Evolutionary conservation across 2,797 vertebrate genomes (phyloP).

Genomic region (Knipowitschia caucasica): DNA sequence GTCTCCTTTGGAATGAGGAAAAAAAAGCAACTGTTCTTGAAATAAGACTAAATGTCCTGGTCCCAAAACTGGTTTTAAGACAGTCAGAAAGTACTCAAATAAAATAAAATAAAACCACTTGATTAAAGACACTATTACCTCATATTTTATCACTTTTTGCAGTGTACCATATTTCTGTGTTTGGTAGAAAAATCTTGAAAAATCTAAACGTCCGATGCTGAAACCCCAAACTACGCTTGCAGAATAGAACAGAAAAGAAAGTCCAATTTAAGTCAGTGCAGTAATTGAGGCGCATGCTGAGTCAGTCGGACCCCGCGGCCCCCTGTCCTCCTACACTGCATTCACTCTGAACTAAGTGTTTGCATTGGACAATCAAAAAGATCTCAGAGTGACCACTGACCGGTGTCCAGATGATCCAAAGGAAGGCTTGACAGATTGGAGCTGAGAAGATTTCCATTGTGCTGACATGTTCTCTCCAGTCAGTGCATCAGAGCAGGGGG

Average conservation of each 20-base stretch:
- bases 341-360: conserved; percentile 16
- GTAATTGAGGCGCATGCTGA: not conserved
- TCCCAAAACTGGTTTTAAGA: no score
- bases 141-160: no score
- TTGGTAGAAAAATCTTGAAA: no score
- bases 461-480: not conserved
- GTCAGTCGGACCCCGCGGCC: conserved; percentile 7
- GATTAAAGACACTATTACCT: no score
- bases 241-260: not conserved
- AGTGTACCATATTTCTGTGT: no score
- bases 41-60: no score
- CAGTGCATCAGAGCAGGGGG: not conserved
- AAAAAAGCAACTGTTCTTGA: no score
- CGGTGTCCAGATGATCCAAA: conserved; percentile 1
- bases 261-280: not conserved
- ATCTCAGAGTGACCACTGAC: not conserved
- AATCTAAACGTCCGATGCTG: no score
- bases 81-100: no score
- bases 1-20: no score
- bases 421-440: conserved; percentile 5
- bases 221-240: no score
- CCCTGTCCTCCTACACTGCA: conserved; percentile 14
- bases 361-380: not conserved
- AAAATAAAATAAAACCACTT: no score
- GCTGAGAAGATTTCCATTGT: conserved; percentile 5